Base-by-base conservation (phyloP, 2,797 vertebrate species). In the Spinus olivaceus region DNA sequence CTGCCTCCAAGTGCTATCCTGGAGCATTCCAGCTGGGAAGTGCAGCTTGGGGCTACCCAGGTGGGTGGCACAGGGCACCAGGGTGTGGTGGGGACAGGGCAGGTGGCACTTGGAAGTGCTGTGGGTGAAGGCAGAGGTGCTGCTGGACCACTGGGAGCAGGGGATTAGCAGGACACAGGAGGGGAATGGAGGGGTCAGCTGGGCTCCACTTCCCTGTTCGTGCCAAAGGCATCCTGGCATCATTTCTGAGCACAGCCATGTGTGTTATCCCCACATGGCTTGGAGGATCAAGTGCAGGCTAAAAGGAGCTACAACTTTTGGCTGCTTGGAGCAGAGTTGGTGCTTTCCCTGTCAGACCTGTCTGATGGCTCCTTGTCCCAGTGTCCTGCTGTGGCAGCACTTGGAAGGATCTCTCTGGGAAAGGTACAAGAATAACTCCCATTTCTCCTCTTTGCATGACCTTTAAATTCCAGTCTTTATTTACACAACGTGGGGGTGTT, bases 221-320 rank as follows among this genome's bases (percentile, higher is more conserved):
- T 39, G 19, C 66, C 57, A 15, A 51, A 51, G 94, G 28, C 41
- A 19, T 23, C 22, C 12, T 21, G 19, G 50, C 27, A 5, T 50
- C 37, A 2, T 41, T 72, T 18, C 14, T 19, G 12, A 73, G 1
- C 61, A 8, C 1, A 16, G n/a, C 24, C 27, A 2, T 0, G 12
- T 32, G 42, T 35, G 80, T 73, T 6, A 3, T 22, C 83, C 67
- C 57, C 89, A 90, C 0, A 76, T 13, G 35, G 12, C 41, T 32
- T 5, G 14, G 25, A 18, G 44, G 59, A 50, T 8, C 30, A 13
- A 42, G 27, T 8, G 15, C 27, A 30, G 41, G 21, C 35, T 73
- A 14, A 64, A 72, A 72, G 32, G 37, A 15, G n/a, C 41, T 69
- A 65, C 47, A 57, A 19, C 12, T 25, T 19, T 69, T 1, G 1